These are phyloP conservation scores for Cartodere bifasciata DNA, from an alignment of 2,888 invertebrate species.

Conservation along the genomic window DNA sequence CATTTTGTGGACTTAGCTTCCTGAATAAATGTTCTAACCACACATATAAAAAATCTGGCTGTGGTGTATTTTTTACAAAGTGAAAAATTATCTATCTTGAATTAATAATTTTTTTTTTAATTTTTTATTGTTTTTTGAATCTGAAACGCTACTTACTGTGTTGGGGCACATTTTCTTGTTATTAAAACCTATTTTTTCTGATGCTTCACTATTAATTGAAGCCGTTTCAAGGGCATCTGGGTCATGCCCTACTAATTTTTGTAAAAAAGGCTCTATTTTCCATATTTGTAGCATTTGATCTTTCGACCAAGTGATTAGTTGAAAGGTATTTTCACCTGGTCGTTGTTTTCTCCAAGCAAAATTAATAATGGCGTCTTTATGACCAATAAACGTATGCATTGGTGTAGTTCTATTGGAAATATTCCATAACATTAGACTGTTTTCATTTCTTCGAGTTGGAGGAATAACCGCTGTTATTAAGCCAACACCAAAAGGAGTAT, in stretches of 20 bases:
- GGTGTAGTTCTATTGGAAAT: slow-evolving; percentile 56
- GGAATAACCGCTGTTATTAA: slow-evolving; percentile 86
- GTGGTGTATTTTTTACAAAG: too few species aligned
- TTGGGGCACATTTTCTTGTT: too few species aligned
- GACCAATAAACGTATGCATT: slow-evolving; percentile 86
- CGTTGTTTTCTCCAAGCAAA: slow-evolving; percentile 83
- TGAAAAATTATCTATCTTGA: too few species aligned
- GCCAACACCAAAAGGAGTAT: slow-evolving; percentile 82
- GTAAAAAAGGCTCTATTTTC: slow-evolving; percentile 74
- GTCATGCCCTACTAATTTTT: slow-evolving; percentile 68
- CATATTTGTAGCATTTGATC: slow-evolving; percentile 87
- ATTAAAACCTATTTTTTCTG: slow-evolving; percentile 7
- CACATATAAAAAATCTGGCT: too few species aligned
- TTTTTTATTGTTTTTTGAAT: slow-evolving; percentile 6
- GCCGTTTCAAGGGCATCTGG: slow-evolving; percentile 30
- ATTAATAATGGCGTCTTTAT: slow-evolving; percentile 86
- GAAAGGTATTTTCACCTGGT: slow-evolving; percentile 48
- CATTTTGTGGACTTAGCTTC: too few species aligned
- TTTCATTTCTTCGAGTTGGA: slow-evolving; percentile 79
- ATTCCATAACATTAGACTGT: slow-evolving; percentile 69
- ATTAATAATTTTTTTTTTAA: too few species aligned
- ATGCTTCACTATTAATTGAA: slow-evolving; percentile 11
- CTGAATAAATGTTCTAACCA: too few species aligned
- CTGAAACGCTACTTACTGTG: slow-evolving; percentile 13
- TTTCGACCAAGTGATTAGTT: slow-evolving; percentile 89